phyloP scores from a whole-genome alignment of 1,140 invertebrate species.

The Drosophila pruinosa region DNA sequence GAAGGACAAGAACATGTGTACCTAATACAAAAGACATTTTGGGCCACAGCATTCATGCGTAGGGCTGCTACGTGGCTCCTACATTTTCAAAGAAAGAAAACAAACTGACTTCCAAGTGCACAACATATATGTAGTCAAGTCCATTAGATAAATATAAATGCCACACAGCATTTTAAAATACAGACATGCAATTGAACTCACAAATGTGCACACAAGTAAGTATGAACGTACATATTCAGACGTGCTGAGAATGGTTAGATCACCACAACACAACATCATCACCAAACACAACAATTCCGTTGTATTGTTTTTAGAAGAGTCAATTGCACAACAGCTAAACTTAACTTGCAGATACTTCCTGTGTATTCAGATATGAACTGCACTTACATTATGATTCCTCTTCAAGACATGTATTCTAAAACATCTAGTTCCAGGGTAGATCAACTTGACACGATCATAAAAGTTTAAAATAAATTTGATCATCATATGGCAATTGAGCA shows the following conservation, averaged over 20 bases:
- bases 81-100: constrained; percentile 1
- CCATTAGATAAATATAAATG: constrained; percentile 34
- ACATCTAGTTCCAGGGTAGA: neutral
- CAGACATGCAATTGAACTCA: neutral
- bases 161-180: neutral
- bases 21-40: neutral
- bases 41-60: too few relatives aligned
- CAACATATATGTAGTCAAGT: constrained; percentile 6
- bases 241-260: constrained; percentile 20
- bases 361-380: neutral
- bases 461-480: neutral
- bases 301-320: neutral
- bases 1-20: neutral
- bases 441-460: neutral
- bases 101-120: neutral
- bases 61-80: neutral
- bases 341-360: neutral
- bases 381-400: too few relatives aligned
- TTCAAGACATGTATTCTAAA: neutral
- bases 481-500: neutral
- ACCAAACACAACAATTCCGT: neutral
- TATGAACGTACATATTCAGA: neutral
- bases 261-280: constrained; percentile 4
- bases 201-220: constrained; percentile 3
- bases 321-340: neutral